Percentiles rank a stretch among this genome's conserved stretches.
These are phyloP conservation scores for Acanthacorydalis orientalis DNA, from an alignment of 2,888 invertebrate genomes.

Conservation along the genomic window DNA sequence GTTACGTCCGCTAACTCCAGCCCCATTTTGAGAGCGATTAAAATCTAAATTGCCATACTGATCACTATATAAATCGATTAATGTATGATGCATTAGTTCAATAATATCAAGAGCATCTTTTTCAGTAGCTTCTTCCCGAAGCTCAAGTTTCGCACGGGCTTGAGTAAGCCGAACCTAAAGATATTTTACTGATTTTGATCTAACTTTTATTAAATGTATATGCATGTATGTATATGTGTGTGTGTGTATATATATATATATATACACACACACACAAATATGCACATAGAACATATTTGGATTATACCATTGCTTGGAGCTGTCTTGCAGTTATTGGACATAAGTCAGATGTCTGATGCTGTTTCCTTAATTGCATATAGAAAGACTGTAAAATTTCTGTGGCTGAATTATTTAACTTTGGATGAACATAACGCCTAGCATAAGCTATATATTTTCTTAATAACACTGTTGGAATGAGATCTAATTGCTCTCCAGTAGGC, in stretches of 20 bases:
- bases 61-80: slow-evolving; percentile 60
- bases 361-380: slow-evolving; percentile 60
- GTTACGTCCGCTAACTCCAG: slow-evolving; percentile 52
- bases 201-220: too few relatives aligned
- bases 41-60: slow-evolving; percentile 47
- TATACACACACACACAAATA: neutral
- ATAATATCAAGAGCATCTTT: slow-evolving; percentile 75
- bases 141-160: slow-evolving; percentile 77
- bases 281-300: slow-evolving; percentile 24
- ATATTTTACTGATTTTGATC: neutral
- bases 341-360: slow-evolving; percentile 43
- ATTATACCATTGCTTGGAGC: slow-evolving; percentile 70
- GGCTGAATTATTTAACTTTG: slow-evolving; percentile 57
- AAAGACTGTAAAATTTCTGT: slow-evolving; percentile 54
- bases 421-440: slow-evolving; percentile 73
- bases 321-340: slow-evolving; percentile 81
- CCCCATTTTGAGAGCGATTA: slow-evolving; percentile 51
- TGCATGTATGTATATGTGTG: too few relatives aligned
- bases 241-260: too few relatives aligned
- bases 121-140: slow-evolving; percentile 62
- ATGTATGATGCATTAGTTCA: slow-evolving; percentile 65
- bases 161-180: slow-evolving; percentile 21
- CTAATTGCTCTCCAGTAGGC: slow-evolving; percentile 40
- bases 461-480: slow-evolving; percentile 55
- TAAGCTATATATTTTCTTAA: slow-evolving; percentile 86